These are phyloP conservation scores for Drosophila setosimentum DNA, from an alignment of 2,888 invertebrate genomes.

Conservation along the genomic window DNA sequence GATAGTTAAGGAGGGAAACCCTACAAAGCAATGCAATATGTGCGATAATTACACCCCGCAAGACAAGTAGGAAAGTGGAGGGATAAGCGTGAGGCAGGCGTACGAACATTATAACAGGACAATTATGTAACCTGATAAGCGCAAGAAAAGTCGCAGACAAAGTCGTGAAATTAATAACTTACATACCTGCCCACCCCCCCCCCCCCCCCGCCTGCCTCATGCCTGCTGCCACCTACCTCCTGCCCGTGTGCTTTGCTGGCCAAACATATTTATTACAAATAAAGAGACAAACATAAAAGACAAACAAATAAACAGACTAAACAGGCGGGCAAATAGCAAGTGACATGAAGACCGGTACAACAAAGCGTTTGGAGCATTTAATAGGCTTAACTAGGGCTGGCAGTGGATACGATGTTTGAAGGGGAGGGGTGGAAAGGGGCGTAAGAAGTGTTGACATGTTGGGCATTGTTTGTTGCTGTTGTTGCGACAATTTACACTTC, in stretches of 20 bases:
- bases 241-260: conserved; percentile 7
- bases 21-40: conserved; percentile 67
- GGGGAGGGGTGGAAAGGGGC: neutral
- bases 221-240: neutral
- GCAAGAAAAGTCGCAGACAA: conserved; percentile 61
- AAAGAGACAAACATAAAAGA: conserved; percentile 78
- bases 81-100: conserved; percentile 2
- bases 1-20: conserved; percentile 61
- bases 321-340: conserved; percentile 48
- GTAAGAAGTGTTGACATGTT: conserved; percentile 67
- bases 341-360: conserved; percentile 64
- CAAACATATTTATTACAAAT: conserved; percentile 78
- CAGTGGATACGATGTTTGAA: neutral
- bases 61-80: conserved; percentile 24
- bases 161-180: conserved; percentile 76
- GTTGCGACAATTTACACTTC: conserved; percentile 61
- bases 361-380: conserved; percentile 76
- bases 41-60: conserved; percentile 73
- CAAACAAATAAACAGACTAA: conserved; percentile 71
- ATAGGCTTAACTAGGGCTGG: conserved; percentile 70
- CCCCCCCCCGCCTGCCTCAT: neutral
- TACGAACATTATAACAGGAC: conserved; percentile 60
- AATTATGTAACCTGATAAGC: conserved; percentile 79
- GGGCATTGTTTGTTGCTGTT: conserved; percentile 27
- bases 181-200: neutral